Conservation (phyloP, 53 echinoderm and acorn worm species). For the Temnopleurus reevesii region DNA sequence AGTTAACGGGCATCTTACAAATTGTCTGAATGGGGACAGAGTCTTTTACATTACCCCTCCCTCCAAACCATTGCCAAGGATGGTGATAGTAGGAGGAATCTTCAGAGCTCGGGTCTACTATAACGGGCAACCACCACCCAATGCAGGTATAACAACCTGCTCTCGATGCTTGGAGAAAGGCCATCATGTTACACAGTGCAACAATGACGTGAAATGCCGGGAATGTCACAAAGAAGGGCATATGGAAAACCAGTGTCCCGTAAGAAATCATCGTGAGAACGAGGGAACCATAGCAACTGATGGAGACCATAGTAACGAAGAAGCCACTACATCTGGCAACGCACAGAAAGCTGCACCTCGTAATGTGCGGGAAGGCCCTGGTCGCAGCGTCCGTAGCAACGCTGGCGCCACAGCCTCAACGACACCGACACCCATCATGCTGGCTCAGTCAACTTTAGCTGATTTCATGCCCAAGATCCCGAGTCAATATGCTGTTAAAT, state of each 20-base stretch:
- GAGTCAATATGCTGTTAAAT: too few species aligned
- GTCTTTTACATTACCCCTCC: neutral
- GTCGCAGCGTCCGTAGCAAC: too few species aligned
- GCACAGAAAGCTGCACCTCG: neutral
- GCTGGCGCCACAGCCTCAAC: too few species aligned
- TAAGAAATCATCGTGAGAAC: neutral
- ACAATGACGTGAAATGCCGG: neutral
- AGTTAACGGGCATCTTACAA: neutral
- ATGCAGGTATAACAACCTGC: neutral
- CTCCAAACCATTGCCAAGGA: neutral
- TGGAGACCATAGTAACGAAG: neutral
- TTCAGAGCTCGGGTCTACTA: neutral
- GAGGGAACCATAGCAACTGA: neutral
- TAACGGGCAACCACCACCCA: neutral
- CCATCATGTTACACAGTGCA: neutral
- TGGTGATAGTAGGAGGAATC: neutral
- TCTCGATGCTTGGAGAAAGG: neutral
- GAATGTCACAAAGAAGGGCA: neutral
- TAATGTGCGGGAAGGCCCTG: too few species aligned
- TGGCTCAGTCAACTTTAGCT: too few species aligned
- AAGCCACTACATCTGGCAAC: neutral
- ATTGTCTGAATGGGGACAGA: neutral
- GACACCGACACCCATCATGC: too few species aligned
- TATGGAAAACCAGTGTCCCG: neutral
- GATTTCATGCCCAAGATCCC: too few species aligned